Evolutionary conservation across 2,113 vertebrate species (phyloP), one percentile per base, ranked within the genome.

Genomic region (Mobula hypostoma): DNA sequence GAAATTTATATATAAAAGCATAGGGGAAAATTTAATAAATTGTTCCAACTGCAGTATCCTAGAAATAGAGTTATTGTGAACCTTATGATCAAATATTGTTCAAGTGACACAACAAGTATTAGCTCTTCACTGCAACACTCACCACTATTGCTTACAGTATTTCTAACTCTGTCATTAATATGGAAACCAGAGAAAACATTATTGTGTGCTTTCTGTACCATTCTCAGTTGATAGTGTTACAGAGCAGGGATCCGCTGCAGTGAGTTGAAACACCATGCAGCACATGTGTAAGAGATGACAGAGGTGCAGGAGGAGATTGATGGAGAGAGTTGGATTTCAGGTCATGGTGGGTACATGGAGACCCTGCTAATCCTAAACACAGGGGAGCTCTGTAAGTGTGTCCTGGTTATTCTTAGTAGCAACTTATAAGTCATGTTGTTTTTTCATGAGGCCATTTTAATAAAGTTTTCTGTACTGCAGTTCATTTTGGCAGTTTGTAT

Each of bases 381-480:
- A 74, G 91, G 70, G 48, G 40, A 93, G 9, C 70, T 76, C 36
- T 93, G 40, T 93, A 56, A 93, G 66, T 76, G 91, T 70, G 72
- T 36, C 36, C 70, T 40, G 40, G 91, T 56, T 56, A 70, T 48
- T 93, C 70, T 56, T 74, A 32, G 85, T 27, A 93, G 70, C 66
- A 76, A 74, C 40, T 40, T 74, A 93, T 74, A 93, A 93, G 91
- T 74, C 91, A 74, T 93, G 66, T 74, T 48, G 24, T 56, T 93
- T 93, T 72, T 93, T 29, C 61, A 90, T 66, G 85, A 90, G 91
- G 70, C 91, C n/a, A 48, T 76, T 93, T 93, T 56, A 93, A 93
- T 93, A 76, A 93, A 76, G 91, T 93, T 74, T 93, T 19, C 66
- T 93, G 70, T 48, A 48, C 68, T 74, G 29, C 36, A 92, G 90